These are phyloP conservation scores for Acrobasis repandana DNA, from an alignment of 2,888 invertebrate genomes.

Conservation along the genomic window DNA sequence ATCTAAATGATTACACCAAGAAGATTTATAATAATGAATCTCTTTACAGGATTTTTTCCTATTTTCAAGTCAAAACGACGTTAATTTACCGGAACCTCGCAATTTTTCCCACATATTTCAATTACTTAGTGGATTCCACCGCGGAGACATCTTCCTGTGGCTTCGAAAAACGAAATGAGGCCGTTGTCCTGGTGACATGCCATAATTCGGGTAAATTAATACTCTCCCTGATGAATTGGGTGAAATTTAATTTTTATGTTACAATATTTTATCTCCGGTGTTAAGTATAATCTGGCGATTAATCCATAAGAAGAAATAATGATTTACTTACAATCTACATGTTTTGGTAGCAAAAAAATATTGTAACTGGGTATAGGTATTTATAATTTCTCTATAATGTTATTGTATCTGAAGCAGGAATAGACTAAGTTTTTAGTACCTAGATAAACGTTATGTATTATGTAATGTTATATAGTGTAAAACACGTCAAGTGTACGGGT, in stretches of 20 bases:
- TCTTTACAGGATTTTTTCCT: not conserved
- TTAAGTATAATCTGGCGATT: not conserved
- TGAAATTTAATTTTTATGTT: not conserved
- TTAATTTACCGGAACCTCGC: not conserved
- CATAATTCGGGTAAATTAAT: not conserved
- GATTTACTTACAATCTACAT: too few relatives aligned
- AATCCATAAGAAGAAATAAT: too few relatives aligned
- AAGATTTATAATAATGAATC: too few relatives aligned
- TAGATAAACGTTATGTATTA: too few relatives aligned
- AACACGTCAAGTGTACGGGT: too few relatives aligned
- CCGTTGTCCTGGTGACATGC: not conserved
- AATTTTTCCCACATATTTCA: slow-evolving; percentile 11
- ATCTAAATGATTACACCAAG: too few relatives aligned
- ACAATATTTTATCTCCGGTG: not conserved
- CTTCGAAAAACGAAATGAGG: slow-evolving; percentile 9
- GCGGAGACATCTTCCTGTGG: not conserved
- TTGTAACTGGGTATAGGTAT: too few relatives aligned
- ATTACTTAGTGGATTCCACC: slow-evolving; percentile 8
- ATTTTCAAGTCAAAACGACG: not conserved
- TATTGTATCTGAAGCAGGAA: too few relatives aligned
- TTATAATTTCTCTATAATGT: too few relatives aligned
- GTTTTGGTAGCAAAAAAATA: too few relatives aligned
- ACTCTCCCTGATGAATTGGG: not conserved
- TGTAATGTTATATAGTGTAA: too few relatives aligned
- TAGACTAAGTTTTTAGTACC: too few relatives aligned